Evolutionary conservation across 1,140 invertebrate species (phyloP).

Genomic region (Drosophila setifemur): DNA sequence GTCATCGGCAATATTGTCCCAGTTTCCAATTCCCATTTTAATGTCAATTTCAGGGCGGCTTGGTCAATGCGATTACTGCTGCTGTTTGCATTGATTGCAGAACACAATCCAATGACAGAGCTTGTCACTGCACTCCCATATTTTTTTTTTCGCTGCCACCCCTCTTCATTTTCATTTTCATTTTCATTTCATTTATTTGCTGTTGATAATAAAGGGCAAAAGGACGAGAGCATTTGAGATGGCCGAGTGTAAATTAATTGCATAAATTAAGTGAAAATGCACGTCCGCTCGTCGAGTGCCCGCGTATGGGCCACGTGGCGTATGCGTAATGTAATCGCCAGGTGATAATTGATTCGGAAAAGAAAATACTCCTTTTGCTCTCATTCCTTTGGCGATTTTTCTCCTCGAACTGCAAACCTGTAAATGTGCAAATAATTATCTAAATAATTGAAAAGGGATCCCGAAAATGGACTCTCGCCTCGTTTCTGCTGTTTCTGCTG

Average conservation of each 20-base stretch:
- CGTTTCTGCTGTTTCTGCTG: background rate
- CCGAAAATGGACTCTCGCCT: constrained; percentile 21
- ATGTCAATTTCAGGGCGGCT: constrained; percentile 33
- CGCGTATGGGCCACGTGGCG: constrained; percentile 19
- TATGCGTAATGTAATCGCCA: constrained; percentile 56
- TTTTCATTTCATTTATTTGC: constrained; percentile 50
- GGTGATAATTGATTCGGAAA: constrained; percentile 49
- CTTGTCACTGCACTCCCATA: constrained; percentile 47
- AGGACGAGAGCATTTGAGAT: constrained; percentile 27
- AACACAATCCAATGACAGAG: constrained; percentile 55
- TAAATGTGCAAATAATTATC: constrained; percentile 76
- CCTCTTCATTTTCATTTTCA: constrained; percentile 6
- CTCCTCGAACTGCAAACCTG: constrained; percentile 9
- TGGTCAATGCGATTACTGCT: constrained; percentile 70
- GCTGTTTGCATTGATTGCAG: constrained; percentile 74
- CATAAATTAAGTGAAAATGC: constrained; percentile 74
- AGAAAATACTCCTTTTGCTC: constrained; percentile 6
- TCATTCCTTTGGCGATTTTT: background rate
- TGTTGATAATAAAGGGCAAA: constrained; percentile 57
- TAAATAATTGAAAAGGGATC: constrained; percentile 76
- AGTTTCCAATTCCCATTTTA: too few species aligned
- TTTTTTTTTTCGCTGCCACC: constrained; percentile 21
- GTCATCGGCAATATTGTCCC: constrained; percentile 53
- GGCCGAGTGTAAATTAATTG: constrained; percentile 76
- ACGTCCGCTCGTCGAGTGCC: constrained; percentile 24